Evolutionary conservation across 2,113 vertebrate genomes (phyloP), one percentile per base, ranked within the genome.

Genomic region (Paramisgurnus dabryanus): DNA sequence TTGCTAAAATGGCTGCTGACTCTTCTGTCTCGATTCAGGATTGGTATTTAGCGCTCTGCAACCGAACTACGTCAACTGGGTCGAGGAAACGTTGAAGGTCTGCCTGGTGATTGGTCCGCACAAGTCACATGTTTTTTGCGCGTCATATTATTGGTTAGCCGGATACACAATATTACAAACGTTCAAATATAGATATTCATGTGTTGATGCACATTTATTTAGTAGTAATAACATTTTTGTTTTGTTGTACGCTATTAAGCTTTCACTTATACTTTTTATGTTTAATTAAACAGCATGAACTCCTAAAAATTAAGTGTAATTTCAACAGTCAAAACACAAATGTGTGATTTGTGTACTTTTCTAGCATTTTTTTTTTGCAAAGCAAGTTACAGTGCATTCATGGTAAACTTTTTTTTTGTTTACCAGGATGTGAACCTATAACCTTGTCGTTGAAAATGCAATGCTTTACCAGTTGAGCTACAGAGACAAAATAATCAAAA

Each of bases 1-100:
- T 84, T 87, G 87, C 83, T 90, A 94, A 94, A 91, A 94, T 94
- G 93, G 92, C 93, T 92, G 92, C 93, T 92, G 92, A 93, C 93
- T 87, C 88, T 87, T 86, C 91, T 91, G 92, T 93, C 91, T 88
- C 87, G 90, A 87, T 90, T 87, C 89, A 89, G 85, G 89, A 84
- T 87, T 91, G 91, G 91, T 93, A 90, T 93, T 93, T 91, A 91
- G 87, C 84, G 86, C 90, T 74, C 70, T 57, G 71, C 93, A 93
- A 93, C 93, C 93, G 3, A 94, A 93, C 93, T 92, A 92, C 10
- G 87, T 87, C 87, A 89, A 87, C 88, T 90, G 87, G 82, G 86
- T 76, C 85, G 79, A 45, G 66, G 34, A 85, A 86, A 86, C 86
- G 12, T 81, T 53, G 74, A 43, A 49, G 80, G 58, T 27, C 81